Percentiles rank a stretch among this genome's conserved stretches.
These are phyloP conservation scores for Ailuropoda melanoleuca DNA, from an alignment of 2,113 vertebrate species.

Conservation along the genomic window DNA sequence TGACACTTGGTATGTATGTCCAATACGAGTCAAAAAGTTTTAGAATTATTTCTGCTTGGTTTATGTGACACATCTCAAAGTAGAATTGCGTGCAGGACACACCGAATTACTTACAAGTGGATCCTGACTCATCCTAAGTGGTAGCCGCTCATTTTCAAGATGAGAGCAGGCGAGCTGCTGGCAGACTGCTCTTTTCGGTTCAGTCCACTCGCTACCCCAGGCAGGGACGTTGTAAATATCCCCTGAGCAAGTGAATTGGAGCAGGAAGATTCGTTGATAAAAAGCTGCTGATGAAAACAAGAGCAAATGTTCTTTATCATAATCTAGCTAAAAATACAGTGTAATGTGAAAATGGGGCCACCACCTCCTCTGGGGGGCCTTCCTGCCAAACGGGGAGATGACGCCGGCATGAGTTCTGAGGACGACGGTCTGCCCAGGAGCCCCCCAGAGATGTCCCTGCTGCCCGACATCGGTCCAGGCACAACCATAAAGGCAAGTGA, in stretches of 20 bases:
- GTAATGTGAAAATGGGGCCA: constrained; percentile 92
- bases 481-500: constrained; percentile 85
- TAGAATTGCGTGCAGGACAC: background rate
- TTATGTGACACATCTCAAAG: background rate
- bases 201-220: too few species aligned
- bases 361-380: constrained; percentile 86
- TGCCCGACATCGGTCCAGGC: constrained; percentile 77
- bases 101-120: accelerated
- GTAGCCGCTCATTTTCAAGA: background rate
- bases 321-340: constrained; percentile 91
- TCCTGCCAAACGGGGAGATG: constrained; percentile 85
- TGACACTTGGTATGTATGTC: background rate
- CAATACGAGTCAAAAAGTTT: background rate
- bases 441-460: constrained; percentile 85
- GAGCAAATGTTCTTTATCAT: constrained; percentile 54
- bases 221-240: background rate
- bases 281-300: background rate
- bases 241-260: background rate
- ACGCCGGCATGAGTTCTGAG: constrained; percentile 87
- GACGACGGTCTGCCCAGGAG: constrained; percentile 87
- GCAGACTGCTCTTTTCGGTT: accelerated
- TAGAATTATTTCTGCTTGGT: background rate
- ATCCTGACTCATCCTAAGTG: background rate
- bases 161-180: background rate
- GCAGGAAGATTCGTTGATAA: background rate